Conservation (phyloP, 2,888 invertebrate species). For the Agrochola circellaris region DNA sequence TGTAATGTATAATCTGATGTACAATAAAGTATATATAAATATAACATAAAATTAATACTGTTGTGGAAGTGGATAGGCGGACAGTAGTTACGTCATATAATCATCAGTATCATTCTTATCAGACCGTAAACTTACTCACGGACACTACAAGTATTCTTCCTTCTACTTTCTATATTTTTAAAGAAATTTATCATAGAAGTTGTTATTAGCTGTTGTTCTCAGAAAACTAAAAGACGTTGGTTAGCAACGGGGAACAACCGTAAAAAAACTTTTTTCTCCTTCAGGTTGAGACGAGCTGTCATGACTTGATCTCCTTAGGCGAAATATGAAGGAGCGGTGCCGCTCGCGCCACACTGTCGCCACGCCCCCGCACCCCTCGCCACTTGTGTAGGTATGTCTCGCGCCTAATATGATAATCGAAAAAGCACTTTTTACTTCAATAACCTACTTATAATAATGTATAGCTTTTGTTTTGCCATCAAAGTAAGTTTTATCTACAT, state of each 20-base stretch:
- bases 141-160: background rate
- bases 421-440: background rate
- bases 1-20: too few species aligned
- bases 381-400: too few species aligned
- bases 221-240: background rate
- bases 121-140: constrained; percentile 2
- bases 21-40: too few species aligned
- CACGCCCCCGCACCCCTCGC: too few species aligned
- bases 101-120: constrained; percentile 28
- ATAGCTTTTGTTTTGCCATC: constrained; percentile 14
- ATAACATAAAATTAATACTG: constrained; percentile 38
- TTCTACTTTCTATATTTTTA: background rate
- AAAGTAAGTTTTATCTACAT: background rate
- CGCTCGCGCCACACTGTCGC: too few species aligned
- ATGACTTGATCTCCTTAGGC: background rate
- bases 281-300: background rate
- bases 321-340: too few species aligned
- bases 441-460: background rate
- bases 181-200: background rate
- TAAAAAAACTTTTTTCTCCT: background rate
- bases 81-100: constrained; percentile 5
- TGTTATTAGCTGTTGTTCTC: background rate
- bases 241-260: background rate
- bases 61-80: constrained; percentile 28
- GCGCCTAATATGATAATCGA: background rate